phyloP scores from a whole-genome alignment of 2,797 vertebrate genomes.

The Acridotheres tristis region DNA sequence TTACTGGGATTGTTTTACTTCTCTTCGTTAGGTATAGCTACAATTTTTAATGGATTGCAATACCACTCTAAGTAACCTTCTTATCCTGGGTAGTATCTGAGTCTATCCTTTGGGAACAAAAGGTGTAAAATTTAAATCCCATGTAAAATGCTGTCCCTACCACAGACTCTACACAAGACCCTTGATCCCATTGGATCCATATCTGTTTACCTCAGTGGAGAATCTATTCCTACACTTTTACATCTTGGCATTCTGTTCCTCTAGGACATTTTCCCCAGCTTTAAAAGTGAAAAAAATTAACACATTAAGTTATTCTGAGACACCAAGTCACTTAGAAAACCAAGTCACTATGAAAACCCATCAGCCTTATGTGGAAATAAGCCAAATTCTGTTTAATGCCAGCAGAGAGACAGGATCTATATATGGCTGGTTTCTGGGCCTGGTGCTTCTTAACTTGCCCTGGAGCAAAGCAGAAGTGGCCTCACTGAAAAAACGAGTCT shows the following conservation, averaged over 20 bases:
- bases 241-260: not conserved
- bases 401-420: not conserved
- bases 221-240: not conserved
- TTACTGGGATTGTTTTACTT: not conserved
- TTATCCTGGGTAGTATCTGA: not conserved
- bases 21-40: not conserved
- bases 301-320: not conserved
- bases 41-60: not conserved
- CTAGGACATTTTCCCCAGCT: not conserved
- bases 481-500: not conserved
- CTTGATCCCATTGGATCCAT: not conserved
- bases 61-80: not conserved
- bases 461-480: slow-evolving; percentile 19
- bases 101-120: not conserved
- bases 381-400: not conserved
- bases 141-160: not conserved
- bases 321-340: not conserved
- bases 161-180: not conserved
- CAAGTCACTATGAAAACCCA: not conserved
- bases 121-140: not conserved
- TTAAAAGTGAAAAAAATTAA: not conserved
- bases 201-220: not conserved
- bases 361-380: not conserved
- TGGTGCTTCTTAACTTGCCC: not conserved
- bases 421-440: not conserved